phyloP scores from a whole-genome alignment of 2,797 vertebrate species.

The Avahi laniger region DNA sequence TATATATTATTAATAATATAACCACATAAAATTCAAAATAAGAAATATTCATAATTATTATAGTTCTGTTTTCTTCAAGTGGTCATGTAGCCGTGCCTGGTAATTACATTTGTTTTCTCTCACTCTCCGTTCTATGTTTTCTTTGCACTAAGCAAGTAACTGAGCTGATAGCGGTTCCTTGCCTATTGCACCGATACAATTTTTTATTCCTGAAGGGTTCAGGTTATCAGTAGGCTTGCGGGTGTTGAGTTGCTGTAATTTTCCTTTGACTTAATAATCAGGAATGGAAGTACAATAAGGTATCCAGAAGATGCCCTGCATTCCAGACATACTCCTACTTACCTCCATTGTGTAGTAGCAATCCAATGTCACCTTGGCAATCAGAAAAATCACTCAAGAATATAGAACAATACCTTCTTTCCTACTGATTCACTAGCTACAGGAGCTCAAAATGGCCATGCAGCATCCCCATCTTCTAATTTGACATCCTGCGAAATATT shows the following conservation, averaged over 20 bases:
- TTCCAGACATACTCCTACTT: neutral
- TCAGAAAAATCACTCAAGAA: neutral
- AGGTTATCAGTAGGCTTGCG: neutral
- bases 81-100: neutral
- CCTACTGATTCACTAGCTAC: neutral
- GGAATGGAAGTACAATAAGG: neutral
- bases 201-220: neutral
- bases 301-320: no score
- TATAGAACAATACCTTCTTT: neutral
- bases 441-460: neutral
- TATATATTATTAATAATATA: neutral
- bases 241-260: neutral
- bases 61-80: neutral
- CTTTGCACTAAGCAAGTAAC: neutral
- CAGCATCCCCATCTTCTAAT: neutral
- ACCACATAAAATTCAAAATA: neutral
- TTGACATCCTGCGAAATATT: neutral
- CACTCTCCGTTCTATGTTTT: neutral
- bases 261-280: neutral
- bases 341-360: neutral
- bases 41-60: neutral
- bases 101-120: neutral
- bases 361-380: neutral
- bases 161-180: neutral
- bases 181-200: neutral